Conservation (phyloP, 2,888 invertebrate species). For the Sinelater perroti region DNA sequence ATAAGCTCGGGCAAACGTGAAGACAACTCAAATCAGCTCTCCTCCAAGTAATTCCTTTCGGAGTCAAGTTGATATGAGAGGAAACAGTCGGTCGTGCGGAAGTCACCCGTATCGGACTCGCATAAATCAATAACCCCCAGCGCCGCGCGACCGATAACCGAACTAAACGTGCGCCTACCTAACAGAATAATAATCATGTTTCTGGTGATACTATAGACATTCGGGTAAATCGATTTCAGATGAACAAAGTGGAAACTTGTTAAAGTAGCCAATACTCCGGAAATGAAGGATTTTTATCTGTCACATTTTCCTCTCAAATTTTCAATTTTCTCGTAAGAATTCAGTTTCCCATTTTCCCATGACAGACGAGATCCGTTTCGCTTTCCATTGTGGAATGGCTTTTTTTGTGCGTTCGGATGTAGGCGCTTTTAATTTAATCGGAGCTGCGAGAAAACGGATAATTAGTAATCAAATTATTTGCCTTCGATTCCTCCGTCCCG, state of each 20-base stretch:
- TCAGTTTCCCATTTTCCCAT: constrained; percentile 27
- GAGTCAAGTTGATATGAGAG: constrained; percentile 30
- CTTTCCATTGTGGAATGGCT: constrained; percentile 22
- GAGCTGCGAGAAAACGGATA: constrained; percentile 10
- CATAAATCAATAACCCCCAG: constrained; percentile 51
- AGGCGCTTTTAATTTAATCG: constrained; percentile 22
- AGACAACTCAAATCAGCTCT: constrained; percentile 4
- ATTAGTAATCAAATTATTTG: constrained; percentile 18
- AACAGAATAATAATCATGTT: constrained; percentile 52
- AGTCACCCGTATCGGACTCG: constrained; percentile 47
- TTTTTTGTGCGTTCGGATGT: constrained; percentile 23
- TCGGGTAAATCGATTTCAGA: constrained; percentile 42
- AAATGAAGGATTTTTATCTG: constrained; percentile 53
- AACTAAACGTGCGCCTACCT: constrained; percentile 51
- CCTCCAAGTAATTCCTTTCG: constrained; percentile 6
- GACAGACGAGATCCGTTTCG: constrained; percentile 32
- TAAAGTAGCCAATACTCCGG: constrained; percentile 47
- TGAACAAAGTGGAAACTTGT: constrained; percentile 38
- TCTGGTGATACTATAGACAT: constrained; percentile 43
- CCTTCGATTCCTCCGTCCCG: neutral
- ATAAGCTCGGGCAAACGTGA: neutral
- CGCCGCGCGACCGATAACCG: constrained; percentile 46
- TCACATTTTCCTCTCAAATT: constrained; percentile 47
- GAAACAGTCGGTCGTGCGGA: constrained; percentile 45
- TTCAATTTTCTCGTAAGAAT: constrained; percentile 46